Base-by-base conservation (phyloP, 35 echinoderm and acorn worm species). In the Ophioderma brevispina region DNA sequence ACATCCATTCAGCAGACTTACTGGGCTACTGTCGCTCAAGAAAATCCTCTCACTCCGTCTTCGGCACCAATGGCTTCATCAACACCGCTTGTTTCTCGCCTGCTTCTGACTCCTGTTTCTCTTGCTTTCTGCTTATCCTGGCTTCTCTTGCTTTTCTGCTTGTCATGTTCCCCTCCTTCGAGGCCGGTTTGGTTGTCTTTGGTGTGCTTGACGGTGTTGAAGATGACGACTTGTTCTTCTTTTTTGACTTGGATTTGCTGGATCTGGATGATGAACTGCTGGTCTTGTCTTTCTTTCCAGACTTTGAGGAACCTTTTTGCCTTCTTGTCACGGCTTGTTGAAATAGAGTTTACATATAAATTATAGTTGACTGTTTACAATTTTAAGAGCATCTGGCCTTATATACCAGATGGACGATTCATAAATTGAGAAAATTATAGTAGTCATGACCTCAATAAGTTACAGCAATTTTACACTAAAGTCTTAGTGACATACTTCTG, bases 1-100 rank as follows among this genome's bases (percentile, higher is more conserved):
- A n/a, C n/a, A n/a, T n/a, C n/a, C n/a, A n/a, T n/a, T n/a, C n/a
- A n/a, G n/a, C n/a, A 46, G 2, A 70, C 59, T 70, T 25, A 90
- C 88, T 2, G 97, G 97, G 78, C 97, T 99, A 23, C 85, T 93
- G 40, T 99, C 97, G 75, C 88, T 99, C 70, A 99, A 39, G 75
- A 99, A 99, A 38, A 99, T 99, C 49, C 97, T 93, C 75, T 99
- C 97, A 70, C 97, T 99, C 37, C 97, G 35, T 40, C 97, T 70
- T 33, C 97, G 81, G 1, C 85, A 92, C 97, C 97, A 99, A 81
- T 90, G 64, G 92, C 78, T n/a, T 92, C 97, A 86, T 99, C 94
- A 78, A 99, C 94, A 33, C 39, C 52, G 4, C 41, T 46, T 46
- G 41, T 46, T 46, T 46, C 41, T 8, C 41, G 4, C 41, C 17